These are phyloP conservation scores for Clostera curtula DNA, from an alignment of 2,888 invertebrate genomes.

Conservation along the genomic window DNA sequence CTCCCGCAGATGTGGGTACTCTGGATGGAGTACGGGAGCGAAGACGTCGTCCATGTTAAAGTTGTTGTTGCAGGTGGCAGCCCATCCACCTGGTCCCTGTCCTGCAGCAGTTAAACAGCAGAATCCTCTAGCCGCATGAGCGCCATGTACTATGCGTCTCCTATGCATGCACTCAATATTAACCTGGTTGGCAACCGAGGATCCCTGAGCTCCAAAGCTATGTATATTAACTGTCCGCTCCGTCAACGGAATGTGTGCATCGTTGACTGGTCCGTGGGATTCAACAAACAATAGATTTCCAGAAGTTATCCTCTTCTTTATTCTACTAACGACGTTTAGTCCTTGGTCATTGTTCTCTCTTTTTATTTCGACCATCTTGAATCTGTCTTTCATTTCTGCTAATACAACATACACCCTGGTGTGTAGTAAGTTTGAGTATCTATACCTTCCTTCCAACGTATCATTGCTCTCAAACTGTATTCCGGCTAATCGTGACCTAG, in stretches of 20 bases:
- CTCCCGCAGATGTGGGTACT: not conserved
- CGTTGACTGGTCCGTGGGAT: too few species aligned
- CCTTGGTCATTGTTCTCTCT: not conserved
- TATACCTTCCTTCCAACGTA: constrained; percentile 2
- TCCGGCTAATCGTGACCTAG: not conserved
- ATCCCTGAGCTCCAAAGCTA: too few species aligned
- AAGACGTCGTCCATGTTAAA: not conserved
- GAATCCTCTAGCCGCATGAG: too few species aligned
- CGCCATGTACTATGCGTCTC: too few species aligned
- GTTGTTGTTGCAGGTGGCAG: not conserved
- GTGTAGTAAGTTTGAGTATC: too few species aligned
- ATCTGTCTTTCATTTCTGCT: constrained; percentile 4
- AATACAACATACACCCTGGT: constrained; percentile 1
- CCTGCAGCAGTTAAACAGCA: not conserved
- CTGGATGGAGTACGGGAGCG: not conserved
- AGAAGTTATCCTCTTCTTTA: too few species aligned
- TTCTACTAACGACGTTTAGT: too few species aligned
- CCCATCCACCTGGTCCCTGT: not conserved
- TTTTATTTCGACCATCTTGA: constrained; percentile 2
- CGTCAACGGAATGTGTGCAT: too few species aligned
- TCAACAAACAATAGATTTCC: too few species aligned
- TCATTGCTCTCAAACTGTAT: constrained; percentile 2
- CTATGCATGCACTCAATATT: too few species aligned
- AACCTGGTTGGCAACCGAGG: too few species aligned
- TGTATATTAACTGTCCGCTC: too few species aligned